Conservation (phyloP, 2,797 vertebrate species). For the Tarsius wallacei region DNA sequence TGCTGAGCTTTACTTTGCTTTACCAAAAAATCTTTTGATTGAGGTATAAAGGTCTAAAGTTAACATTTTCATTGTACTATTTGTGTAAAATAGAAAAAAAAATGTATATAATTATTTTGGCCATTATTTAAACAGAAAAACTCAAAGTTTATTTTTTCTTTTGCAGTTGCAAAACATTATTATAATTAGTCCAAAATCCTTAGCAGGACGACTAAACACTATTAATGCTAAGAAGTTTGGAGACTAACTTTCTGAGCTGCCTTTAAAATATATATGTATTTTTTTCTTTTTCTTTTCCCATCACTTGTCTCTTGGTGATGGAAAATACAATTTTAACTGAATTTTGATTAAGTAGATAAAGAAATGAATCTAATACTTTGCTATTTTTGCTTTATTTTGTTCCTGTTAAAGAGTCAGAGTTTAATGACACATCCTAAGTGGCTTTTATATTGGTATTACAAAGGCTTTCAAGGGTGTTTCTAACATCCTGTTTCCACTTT, state of each 20-base stretch:
- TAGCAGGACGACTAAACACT: not conserved
- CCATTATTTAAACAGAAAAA: not conserved
- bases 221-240: not conserved
- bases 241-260: not conserved
- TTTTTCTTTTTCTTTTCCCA: not conserved
- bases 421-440: not conserved
- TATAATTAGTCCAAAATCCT: not conserved
- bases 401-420: not conserved
- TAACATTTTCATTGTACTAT: not conserved
- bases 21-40: not conserved
- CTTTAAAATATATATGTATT: not conserved
- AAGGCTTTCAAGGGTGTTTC: not conserved
- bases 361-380: not conserved
- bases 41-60: not conserved
- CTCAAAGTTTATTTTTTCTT: not conserved
- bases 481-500: not conserved
- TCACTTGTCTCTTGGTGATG: constrained; percentile 22
- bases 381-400: constrained; percentile 24
- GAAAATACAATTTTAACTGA: constrained; percentile 12
- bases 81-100: not conserved
- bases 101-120: not conserved
- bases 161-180: not conserved
- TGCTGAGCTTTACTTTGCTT: not conserved
- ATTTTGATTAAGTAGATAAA: not conserved
- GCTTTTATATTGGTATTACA: not conserved